Evolutionary conservation across 2,888 invertebrate genomes (phyloP).

Genomic region (Drosophila mimetica): DNA sequence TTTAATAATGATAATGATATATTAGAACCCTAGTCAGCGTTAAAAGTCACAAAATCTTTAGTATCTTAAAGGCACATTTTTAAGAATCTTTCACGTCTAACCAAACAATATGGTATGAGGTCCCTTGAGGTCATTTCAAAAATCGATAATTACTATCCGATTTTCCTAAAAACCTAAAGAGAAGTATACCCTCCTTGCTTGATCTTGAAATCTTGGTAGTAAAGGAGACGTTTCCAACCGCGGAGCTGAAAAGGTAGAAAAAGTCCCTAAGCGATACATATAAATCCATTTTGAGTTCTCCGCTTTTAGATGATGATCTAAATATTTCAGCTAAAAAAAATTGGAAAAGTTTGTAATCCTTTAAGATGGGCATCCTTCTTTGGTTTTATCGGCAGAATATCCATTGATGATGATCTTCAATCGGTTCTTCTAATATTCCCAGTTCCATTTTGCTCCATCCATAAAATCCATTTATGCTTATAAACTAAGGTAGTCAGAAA

Average conservation of each 20-base stretch:
- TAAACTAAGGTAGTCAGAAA: constrained; percentile 51
- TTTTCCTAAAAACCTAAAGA: constrained; percentile 12
- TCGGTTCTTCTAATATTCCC: not conserved
- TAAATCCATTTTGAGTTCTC: not conserved
- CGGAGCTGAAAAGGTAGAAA: constrained; percentile 13
- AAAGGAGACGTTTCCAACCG: not conserved
- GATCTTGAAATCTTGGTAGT: not conserved
- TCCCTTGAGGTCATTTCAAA: constrained; percentile 16
- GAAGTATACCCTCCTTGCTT: not conserved
- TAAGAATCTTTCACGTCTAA: constrained; percentile 12
- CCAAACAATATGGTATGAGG: not conserved
- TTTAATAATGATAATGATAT: not conserved
- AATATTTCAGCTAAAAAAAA: constrained; percentile 2
- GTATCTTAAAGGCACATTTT: constrained; percentile 32
- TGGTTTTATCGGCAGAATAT: not conserved
- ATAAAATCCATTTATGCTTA: constrained; percentile 41
- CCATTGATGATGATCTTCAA: constrained; percentile 2
- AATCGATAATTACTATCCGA: not conserved
- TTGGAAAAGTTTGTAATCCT: constrained; percentile 5
- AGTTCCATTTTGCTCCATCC: not conserved
- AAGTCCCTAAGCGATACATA: constrained; percentile 7
- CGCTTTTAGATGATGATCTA: not conserved
- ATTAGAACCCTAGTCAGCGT: constrained; percentile 35
- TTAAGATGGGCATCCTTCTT: constrained; percentile 1
- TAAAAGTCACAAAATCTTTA: constrained; percentile 66